phyloP scores from a whole-genome alignment of 2,888 invertebrate species.

The Eupithecia centaureata region DNA sequence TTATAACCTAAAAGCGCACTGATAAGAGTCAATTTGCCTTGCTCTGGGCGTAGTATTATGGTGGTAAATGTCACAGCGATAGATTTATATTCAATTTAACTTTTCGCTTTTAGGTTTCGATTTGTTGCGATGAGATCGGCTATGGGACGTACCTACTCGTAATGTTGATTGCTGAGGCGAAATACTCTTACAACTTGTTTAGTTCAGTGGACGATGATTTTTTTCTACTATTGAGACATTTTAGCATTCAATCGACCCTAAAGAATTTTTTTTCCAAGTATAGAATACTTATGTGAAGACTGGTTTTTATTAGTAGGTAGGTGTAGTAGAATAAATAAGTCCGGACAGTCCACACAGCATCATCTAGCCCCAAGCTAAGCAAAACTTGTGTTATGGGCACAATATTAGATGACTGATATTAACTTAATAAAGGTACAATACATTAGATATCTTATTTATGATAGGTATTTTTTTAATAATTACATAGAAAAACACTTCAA shows the following conservation, averaged over 20 bases:
- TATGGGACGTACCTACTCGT: conserved; percentile 24
- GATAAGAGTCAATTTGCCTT: conserved; percentile 23
- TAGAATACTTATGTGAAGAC: too few relatives aligned
- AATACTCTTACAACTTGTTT: conserved; percentile 1
- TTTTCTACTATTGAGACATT: neutral
- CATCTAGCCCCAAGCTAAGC: too few relatives aligned
- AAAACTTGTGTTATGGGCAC: too few relatives aligned
- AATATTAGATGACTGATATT: too few relatives aligned
- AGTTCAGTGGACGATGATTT: neutral
- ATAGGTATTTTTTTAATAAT: too few relatives aligned
- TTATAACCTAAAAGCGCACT: neutral
- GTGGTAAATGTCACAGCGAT: conserved; percentile 33
- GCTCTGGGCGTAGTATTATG: neutral
- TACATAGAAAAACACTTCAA: too few relatives aligned
- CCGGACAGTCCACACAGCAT: too few relatives aligned
- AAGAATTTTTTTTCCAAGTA: too few relatives aligned
- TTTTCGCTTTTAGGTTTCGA: conserved; percentile 42
- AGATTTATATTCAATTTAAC: conserved; percentile 46
- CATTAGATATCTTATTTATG: too few relatives aligned
- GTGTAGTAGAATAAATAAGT: too few relatives aligned
- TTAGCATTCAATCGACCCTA: neutral
- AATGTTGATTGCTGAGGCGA: conserved; percentile 31
- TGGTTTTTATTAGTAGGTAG: too few relatives aligned
- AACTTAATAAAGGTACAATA: too few relatives aligned
- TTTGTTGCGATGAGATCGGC: conserved; percentile 36